Evolutionary conservation across 2,888 invertebrate species (phyloP).

Genomic region (Drosophila dives): DNA sequence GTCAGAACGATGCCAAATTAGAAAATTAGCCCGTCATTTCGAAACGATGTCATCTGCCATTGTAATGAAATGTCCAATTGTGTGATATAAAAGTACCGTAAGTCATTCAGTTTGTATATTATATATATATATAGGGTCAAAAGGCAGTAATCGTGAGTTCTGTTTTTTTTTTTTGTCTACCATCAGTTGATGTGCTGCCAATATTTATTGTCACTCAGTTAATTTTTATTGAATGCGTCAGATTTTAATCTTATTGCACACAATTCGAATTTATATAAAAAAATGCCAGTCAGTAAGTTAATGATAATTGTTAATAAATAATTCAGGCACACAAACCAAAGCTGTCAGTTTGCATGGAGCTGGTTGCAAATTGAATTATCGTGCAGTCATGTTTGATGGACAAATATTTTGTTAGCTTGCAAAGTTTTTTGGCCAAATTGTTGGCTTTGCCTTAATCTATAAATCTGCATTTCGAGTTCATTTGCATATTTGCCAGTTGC

Average conservation of each 20-base stretch:
- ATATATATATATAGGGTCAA: not conserved
- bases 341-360: conserved; percentile 18
- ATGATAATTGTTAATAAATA: conserved; percentile 49
- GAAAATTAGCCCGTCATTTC: not conserved
- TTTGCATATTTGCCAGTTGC: conserved; percentile 53
- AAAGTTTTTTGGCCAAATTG: conserved; percentile 31
- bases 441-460: conserved; percentile 53
- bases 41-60: not conserved
- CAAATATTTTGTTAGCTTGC: conserved; percentile 33
- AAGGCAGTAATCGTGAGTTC: not conserved
- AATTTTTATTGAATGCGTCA: conserved; percentile 1
- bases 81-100: not conserved
- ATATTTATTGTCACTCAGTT: not conserved
- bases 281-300: conserved; percentile 28
- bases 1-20: conserved; percentile 5
- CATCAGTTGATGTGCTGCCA: not conserved
- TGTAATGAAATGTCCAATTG: not conserved
- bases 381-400: conserved; percentile 25
- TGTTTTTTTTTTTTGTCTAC: not conserved
- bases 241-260: conserved; percentile 23
- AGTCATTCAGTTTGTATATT: not conserved
- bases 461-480: conserved; percentile 74
- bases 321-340: conserved; percentile 4
- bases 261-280: conserved; percentile 4
- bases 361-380: conserved; percentile 11